Percentiles rank a stretch among this genome's conserved stretches.
phyloP scores from a whole-genome alignment of 2,888 invertebrate species.

The Lydus trimaculatus region DNA sequence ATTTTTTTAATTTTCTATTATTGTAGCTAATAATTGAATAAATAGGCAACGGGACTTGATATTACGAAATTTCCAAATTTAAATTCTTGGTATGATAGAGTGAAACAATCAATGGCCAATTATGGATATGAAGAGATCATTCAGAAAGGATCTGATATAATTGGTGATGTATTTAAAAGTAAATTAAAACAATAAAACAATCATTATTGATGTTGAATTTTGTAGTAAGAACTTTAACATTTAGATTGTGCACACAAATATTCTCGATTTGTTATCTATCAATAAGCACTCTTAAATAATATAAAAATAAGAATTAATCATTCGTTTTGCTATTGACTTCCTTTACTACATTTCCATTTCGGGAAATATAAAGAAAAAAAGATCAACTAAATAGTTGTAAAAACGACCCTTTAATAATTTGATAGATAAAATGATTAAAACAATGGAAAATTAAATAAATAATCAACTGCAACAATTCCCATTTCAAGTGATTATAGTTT shows the following conservation, averaged over 20 bases:
- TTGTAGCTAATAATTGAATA: background rate
- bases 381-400: no score
- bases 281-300: no score
- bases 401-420: no score
- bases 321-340: no score
- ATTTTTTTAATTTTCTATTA: no score
- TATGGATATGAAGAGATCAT: slow-evolving; percentile 75
- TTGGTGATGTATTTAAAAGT: slow-evolving; percentile 66
- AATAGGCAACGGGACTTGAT: slow-evolving; percentile 60
- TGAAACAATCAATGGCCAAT: slow-evolving; percentile 69
- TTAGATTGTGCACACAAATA: no score
- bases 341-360: no score
- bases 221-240: background rate
- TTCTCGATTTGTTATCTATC: no score
- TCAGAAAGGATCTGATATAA: slow-evolving; percentile 64
- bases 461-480: background rate
- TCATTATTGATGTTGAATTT: background rate
- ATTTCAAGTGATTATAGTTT: background rate
- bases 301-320: no score
- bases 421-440: no score
- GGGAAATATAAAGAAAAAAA: no score
- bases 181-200: background rate
- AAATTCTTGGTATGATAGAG: slow-evolving; percentile 70
- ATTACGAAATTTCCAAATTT: slow-evolving; percentile 66
- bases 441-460: background rate